Conservation (phyloP, 2,113 vertebrate species). For the Oreochromis tanganicae region DNA sequence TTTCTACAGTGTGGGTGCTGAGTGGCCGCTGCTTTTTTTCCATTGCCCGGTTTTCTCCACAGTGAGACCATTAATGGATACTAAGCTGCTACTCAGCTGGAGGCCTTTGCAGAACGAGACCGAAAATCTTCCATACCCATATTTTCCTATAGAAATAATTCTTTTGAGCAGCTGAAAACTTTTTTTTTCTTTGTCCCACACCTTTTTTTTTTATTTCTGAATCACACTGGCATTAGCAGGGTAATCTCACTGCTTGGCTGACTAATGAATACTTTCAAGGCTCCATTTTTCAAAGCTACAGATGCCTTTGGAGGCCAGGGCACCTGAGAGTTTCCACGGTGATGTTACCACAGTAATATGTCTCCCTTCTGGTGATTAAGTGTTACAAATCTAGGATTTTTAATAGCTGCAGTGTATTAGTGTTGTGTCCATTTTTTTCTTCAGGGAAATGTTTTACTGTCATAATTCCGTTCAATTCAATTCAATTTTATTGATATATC, state of each 20-base stretch:
- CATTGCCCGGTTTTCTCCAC: background rate
- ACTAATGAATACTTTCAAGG: slow-evolving; percentile 55
- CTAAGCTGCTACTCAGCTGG: slow-evolving; percentile 3
- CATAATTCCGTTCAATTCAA: background rate
- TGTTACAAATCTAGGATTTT: slow-evolving; percentile 3
- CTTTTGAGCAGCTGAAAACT: background rate
- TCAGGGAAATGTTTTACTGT: background rate
- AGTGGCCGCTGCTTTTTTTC: slow-evolving; percentile 3
- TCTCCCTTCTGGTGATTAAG: slow-evolving; percentile 25
- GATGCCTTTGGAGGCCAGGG: slow-evolving; percentile 40
- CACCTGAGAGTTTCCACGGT: slow-evolving; percentile 40
- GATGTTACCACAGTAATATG: slow-evolving; percentile 5
- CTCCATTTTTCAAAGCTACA: slow-evolving; percentile 46
- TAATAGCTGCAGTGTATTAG: slow-evolving; percentile 2
- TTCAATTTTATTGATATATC: background rate
- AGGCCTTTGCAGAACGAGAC: background rate
- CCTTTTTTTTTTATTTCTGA: background rate
- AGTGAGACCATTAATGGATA: slow-evolving; percentile 11
- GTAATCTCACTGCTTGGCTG: slow-evolving; percentile 41
- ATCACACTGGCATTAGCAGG: slow-evolving; percentile 9
- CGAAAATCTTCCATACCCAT: background rate
- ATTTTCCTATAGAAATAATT: background rate
- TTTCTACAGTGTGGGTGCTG: slow-evolving; percentile 29
- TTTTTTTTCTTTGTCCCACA: slow-evolving; percentile 10
- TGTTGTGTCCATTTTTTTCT: background rate